Base-by-base conservation (phyloP, 2,888 invertebrate species). In the Oligia strigilis region DNA sequence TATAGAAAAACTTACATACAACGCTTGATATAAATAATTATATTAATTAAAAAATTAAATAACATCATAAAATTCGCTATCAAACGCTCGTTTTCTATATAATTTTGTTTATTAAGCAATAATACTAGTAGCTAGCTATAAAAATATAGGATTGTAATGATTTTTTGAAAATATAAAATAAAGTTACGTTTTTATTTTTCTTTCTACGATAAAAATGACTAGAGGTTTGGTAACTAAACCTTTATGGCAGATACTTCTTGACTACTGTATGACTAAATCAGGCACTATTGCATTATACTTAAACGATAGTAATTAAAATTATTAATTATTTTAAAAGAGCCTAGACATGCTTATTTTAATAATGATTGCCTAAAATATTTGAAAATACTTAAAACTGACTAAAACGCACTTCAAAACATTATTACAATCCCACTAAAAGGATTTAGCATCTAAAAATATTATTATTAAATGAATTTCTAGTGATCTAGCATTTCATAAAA, bases 21-120 rank as follows among this genome's bases (percentile, higher is more conserved):
- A 94, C 91, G 92, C 92, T 93, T 92, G 91, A 93, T 92, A 90
- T 84, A 90, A 94, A 94, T 89, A 90, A 91, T 91, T 89, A 90
- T 89, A 88, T 86, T 89, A 78, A 90, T 86, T 92, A 89, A 91
- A 92, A 93, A 94, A 89, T 86, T 85, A 89, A 93, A 92, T 91
- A 93, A 93, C 90, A 84, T 92, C 91, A 92, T 93, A 93, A 93
- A 94, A 94, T 94, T 94, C 87, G 92, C 94, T 95, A 94, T 94
- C 91, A 94, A 94, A 94, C 90, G 90, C 92, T 92, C 87, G 89
- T 94, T 92, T 87, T 92, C 81, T 89, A 93, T 92, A 92, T 89
- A 93, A 93, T 93, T 93, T 89, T 88, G 89, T 86, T 90, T 91
- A 78, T 84, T 84, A 93, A 93, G 93, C 93, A 90, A 91, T 91